phyloP scores from a whole-genome alignment of 2,113 vertebrate species.

The Donacobius atricapilla region DNA sequence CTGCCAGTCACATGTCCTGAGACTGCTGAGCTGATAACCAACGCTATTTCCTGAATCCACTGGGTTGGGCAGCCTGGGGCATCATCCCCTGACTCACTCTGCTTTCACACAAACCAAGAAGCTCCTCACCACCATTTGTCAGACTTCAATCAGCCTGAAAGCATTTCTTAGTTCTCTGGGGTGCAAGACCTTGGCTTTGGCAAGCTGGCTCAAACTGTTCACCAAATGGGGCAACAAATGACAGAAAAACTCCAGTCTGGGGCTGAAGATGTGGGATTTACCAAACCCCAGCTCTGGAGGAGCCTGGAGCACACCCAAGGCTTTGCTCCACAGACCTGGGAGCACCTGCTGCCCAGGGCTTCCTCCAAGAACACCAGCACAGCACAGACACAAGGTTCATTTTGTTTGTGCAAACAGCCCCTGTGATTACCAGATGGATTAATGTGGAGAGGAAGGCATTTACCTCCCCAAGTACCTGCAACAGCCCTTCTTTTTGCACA shows the following conservation, averaged over 20 bases:
- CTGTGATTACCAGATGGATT: neutral
- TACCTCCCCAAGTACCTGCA: neutral
- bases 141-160: neutral
- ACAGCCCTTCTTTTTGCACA: neutral
- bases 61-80: neutral
- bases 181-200: neutral
- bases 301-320: neutral
- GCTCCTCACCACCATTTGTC: neutral
- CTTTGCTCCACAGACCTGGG: neutral
- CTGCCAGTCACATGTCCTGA: neutral
- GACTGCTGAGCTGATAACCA: neutral
- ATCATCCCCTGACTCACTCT: neutral
- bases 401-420: neutral
- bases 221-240: neutral
- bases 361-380: neutral
- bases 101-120: neutral
- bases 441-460: neutral
- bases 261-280: neutral
- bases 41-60: rapidly evolving
- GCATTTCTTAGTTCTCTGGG: rapidly evolving
- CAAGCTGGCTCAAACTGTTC: neutral
- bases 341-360: neutral
- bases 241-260: neutral
- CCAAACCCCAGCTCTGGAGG: neutral
- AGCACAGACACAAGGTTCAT: neutral